Percentiles rank a stretch among this genome's conserved stretches.
Conservation (phyloP, 2,113 vertebrate species). For the Neotragus pygmaeus region DNA sequence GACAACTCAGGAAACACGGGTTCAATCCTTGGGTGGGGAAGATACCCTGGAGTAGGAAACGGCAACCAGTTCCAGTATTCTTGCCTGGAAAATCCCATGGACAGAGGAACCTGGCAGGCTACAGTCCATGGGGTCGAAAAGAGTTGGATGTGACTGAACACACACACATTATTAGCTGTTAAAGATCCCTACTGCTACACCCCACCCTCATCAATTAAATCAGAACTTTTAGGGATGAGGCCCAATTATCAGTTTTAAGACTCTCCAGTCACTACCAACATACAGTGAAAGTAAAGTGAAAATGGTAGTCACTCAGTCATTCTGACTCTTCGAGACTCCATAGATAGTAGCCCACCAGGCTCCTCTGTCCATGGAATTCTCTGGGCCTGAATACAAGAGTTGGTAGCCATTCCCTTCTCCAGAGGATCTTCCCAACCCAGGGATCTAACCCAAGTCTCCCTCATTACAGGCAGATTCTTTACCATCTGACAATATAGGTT, state of each 20-base stretch:
- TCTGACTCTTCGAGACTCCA: background rate
- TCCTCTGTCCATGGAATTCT: background rate
- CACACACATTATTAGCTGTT: background rate
- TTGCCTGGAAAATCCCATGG: background rate
- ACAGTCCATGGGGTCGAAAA: background rate
- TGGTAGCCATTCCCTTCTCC: background rate
- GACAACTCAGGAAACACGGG: background rate
- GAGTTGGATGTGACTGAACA: background rate
- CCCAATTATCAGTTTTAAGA: background rate
- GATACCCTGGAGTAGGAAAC: background rate
- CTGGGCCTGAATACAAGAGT: background rate
- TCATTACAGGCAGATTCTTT: background rate
- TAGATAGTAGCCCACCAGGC: background rate
- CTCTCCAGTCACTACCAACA: background rate
- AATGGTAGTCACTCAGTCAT: background rate
- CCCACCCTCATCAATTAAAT: background rate
- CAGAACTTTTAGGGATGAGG: background rate
- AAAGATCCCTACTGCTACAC: background rate
- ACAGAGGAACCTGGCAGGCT: background rate
- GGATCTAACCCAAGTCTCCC: background rate
- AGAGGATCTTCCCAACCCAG: background rate
- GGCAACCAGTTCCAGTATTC: background rate
- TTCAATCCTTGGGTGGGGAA: background rate
- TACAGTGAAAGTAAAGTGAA: background rate
- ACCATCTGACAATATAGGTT: background rate